These are phyloP conservation scores for Labeo catla DNA, from an alignment of 2,113 vertebrate genomes.

Conservation along the genomic window DNA sequence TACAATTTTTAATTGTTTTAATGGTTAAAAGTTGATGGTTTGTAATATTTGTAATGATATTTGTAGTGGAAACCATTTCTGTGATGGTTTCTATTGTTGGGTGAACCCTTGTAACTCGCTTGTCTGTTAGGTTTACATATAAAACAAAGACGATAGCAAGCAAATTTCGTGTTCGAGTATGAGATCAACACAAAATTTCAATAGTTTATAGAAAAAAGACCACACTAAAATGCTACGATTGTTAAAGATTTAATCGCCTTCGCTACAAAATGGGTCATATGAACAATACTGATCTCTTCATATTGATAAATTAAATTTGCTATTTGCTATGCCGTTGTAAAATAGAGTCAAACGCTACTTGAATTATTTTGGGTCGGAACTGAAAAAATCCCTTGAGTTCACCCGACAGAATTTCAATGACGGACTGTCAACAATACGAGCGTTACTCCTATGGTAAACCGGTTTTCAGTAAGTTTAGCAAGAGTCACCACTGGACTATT, in stretches of 20 bases:
- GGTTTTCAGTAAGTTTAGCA: not conserved
- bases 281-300: not conserved
- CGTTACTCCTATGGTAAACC: not conserved
- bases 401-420: conserved; percentile 18
- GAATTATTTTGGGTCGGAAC: not conserved
- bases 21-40: too few species aligned
- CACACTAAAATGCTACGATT: not conserved
- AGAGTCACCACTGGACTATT: conserved; percentile 1
- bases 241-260: not conserved
- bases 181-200: not conserved
- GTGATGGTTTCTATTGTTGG: too few species aligned
- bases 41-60: too few species aligned
- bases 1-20: too few species aligned
- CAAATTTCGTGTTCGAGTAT: not conserved
- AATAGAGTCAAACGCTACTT: not conserved
- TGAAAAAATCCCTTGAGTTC: not conserved
- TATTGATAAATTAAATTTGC: not conserved
- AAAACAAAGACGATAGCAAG: not conserved
- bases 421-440: conserved; percentile 31
- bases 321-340: not conserved
- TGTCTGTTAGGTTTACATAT: not conserved
- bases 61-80: too few species aligned
- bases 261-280: not conserved
- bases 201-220: not conserved
- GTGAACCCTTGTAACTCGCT: not conserved